Evolutionary conservation across 1,140 invertebrate genomes (phyloP), one percentile per base, ranked within the genome.

Genomic region (Drosophila nigromelanica): DNA sequence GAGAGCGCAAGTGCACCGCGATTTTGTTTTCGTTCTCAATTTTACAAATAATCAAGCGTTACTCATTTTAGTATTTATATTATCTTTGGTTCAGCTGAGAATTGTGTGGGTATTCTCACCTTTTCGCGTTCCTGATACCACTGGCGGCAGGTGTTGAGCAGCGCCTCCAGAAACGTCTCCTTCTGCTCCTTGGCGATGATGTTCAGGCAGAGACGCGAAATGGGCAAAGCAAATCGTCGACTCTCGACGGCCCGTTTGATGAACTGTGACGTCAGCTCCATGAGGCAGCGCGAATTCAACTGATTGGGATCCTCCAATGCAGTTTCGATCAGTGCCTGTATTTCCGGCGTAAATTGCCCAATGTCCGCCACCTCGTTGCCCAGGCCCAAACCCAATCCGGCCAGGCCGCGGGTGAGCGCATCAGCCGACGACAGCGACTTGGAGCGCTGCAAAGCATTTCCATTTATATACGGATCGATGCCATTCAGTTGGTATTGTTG

Each of bases 61-160:
- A n/a, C n/a, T n/a, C n/a, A n/a, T n/a, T n/a, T n/a, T n/a, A n/a
- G n/a, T n/a, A 18, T 18, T 18, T 18, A 18, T 18, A 18, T 18
- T 1, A 2, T 18, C 7, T 14, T 0, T 27, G 5, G 43, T 39
- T 37, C 21, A 5, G 3, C 21, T 14, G 10, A 24, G 5, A 18
- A 2, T 1, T 11, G 8, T 4, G 10, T 0, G 37, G 12, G 2
- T 1, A 5, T 11, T 1, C 30, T 14, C 35, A 91, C 94, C 92
- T 95, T 95, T 64, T 96, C 96, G 35, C 96, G 92, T 90, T 97
- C 96, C 89, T 97, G 96, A 92, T 96, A 98, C 95, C 96, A 97
- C 91, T 97, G 96, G 86, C 97, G 96, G 87, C 96, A 97, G 12
- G 95, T 97, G 92, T 98, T 98, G 52, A 98, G 93, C 55, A 98